Base-by-base conservation (phyloP, 2,888 invertebrate species). In the Balanococcus diminutus region DNA sequence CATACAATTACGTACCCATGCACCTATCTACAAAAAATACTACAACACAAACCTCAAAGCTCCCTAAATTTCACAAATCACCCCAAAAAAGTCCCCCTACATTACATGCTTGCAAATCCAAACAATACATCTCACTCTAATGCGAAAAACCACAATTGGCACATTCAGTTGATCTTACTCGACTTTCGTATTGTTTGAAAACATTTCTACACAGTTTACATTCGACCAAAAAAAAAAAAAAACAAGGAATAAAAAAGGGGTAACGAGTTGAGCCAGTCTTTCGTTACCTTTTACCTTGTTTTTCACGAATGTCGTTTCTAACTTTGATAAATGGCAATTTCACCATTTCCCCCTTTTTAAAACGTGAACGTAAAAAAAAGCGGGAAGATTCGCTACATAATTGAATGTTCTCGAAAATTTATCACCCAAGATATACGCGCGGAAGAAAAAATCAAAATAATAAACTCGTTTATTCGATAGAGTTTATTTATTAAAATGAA, bases 401-500 rank as follows among this genome's bases (percentile, higher is more conserved):
- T 56, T 56, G 56, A 56, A 56, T 56, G 19, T 19, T 56, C 9
- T 2, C 56, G 19, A 22, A 22, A 56, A 22, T 56, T 56, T 56
- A 56, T 56, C 46, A 46, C 5, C 11, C 39, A 8, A 11, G 39
- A 39, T 56, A 22, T 56, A 5, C 19, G 22, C 5, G 22, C 3
- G 19, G 8, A 22, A 56, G 9, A 56, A 0, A 56, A 56, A 72
- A 72, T 31, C 28, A 72, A 56, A 72, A 72, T 31, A 72, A 72
- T 5, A 25, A 25, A 72, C 6, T 22, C 31, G 31, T 72, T 72
- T 72, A 25, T 31, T 72, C 72, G 72, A 72, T 31, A 72, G 72
- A 72, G 72, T 72, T 72, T 61, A 72, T 72, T 72, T 72, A 72
- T 72, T 72, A 72, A 72, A 72, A 72, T 72, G 31, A 72, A 72